A percentile compares a stretch with the other conserved stretches of the same genome.
These are phyloP conservation scores for Vidua chalybeata DNA, from an alignment of 2,113 vertebrate genomes.

Conservation along the genomic window DNA sequence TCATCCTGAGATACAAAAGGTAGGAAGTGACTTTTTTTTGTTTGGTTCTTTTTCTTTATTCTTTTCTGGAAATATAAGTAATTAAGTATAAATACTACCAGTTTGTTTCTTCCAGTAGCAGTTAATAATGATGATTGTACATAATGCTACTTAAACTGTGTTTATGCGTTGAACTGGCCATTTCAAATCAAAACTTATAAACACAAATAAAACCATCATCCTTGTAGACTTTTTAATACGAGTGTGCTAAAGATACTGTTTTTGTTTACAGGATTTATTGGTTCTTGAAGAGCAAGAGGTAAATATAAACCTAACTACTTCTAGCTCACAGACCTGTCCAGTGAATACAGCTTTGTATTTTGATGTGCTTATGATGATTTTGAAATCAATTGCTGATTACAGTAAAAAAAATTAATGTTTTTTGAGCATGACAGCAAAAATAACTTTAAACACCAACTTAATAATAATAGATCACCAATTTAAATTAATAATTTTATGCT, in stretches of 20 bases:
- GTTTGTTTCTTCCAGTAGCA: not conserved
- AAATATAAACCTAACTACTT: not conserved
- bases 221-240: not conserved
- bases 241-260: conserved; percentile 10
- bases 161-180: not conserved
- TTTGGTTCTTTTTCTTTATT: not conserved
- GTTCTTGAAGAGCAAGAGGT: conserved; percentile 99
- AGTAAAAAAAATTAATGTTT: not conserved
- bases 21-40: conserved; percentile 44
- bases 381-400: not conserved
- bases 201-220: not conserved
- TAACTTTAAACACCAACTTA: not conserved
- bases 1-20: conserved; percentile 98
- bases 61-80: not conserved
- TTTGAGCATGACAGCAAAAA: not conserved
- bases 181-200: not conserved
- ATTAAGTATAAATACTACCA: not conserved
- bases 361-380: not conserved
- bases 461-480: not conserved
- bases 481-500: not conserved
- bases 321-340: not conserved
- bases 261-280: conserved; percentile 87
- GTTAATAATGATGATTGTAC: not conserved
- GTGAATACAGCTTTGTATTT: not conserved
- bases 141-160: not conserved